A percentile compares a stretch with the other conserved stretches of the same genome.
Evolutionary conservation across 2,888 invertebrate genomes (phyloP).

Genomic region (Pinctada fucata): DNA sequence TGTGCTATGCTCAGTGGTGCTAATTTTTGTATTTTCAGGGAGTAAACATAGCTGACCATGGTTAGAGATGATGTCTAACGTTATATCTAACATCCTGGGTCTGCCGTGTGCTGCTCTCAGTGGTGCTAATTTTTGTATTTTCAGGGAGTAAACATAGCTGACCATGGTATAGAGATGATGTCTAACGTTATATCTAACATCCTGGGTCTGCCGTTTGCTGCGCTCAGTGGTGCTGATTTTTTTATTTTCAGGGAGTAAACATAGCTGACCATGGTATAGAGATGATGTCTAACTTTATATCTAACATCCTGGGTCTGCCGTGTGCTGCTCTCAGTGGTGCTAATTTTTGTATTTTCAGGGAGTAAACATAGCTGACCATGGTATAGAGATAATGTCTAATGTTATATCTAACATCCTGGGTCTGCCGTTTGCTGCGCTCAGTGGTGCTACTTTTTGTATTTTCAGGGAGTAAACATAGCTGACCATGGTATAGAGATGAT

Average conservation of each 20-base stretch:
- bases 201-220: constrained; percentile 90
- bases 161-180: constrained; percentile 83
- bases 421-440: constrained; percentile 94
- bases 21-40: constrained; percentile 81
- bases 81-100: constrained; percentile 87
- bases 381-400: constrained; percentile 90
- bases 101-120: constrained; percentile 96
- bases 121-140: constrained; percentile 88
- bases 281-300: constrained; percentile 96
- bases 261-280: constrained; percentile 77
- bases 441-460: constrained; percentile 88
- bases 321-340: constrained; percentile 99
- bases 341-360: constrained; percentile 81
- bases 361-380: constrained; percentile 77
- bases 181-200: constrained; percentile 93
- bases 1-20: constrained; percentile 99
- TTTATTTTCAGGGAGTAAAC: constrained; percentile 70
- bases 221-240: constrained; percentile 92
- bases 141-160: constrained; percentile 75
- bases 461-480: constrained; percentile 73
- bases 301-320: constrained; percentile 88
- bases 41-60: constrained; percentile 77
- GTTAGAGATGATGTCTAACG: constrained; percentile 91
- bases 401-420: constrained; percentile 89
- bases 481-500: constrained; percentile 83